Base-by-base conservation (phyloP, 1,140 invertebrate species). In the Vanessa tameamea region DNA sequence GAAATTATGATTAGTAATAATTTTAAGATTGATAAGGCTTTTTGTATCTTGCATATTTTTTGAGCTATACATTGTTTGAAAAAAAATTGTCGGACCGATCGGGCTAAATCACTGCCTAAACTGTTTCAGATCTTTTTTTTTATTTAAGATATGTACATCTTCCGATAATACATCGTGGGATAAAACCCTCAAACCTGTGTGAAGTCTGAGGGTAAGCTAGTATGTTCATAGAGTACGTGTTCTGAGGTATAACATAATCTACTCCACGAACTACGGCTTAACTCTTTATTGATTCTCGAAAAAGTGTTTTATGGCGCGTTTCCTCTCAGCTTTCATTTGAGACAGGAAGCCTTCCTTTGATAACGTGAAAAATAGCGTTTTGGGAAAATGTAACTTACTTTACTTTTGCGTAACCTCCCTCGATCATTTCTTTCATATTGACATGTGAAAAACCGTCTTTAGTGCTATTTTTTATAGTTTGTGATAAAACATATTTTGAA, bases 351-450 rank as follows among this genome's bases (percentile, higher is more conserved):
- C 80, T 81, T 84, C 81, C 82, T 88, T 89, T 91, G 87, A 91
- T 91, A 91, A 88, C 83, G 82, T 86, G 87, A 89, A 87, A 89
- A 91, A 88, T 89, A 87, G 83, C 82, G 79, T 80, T 78, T 85
- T 75, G 79, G 82, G 80, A 69, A 74, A 87, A 87, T 81, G 82
- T 84, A 79, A 84, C 83, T 78, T 31, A 61, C 26, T n/a, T 61
- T 61, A 15, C 57, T 61, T 61, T 37, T 75, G 77, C 78, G 79
- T 79, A 76, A 73, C 66, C 78, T 78, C 76, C 73, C 47, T 51
- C 57, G 51, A 47, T 59, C 59, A 43, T 59, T 53, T 47, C 47
- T 61, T n/a, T 37, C 23, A 23, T 57, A 23, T 23, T 57, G 53
- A 57, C 53, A 57, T 3, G 23, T 23, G 53, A n/a, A 57, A 57